A percentile compares a stretch with the other conserved stretches of the same genome.
Evolutionary conservation across 1,140 invertebrate genomes (phyloP).

Genomic region (Oscheius sp.): DNA sequence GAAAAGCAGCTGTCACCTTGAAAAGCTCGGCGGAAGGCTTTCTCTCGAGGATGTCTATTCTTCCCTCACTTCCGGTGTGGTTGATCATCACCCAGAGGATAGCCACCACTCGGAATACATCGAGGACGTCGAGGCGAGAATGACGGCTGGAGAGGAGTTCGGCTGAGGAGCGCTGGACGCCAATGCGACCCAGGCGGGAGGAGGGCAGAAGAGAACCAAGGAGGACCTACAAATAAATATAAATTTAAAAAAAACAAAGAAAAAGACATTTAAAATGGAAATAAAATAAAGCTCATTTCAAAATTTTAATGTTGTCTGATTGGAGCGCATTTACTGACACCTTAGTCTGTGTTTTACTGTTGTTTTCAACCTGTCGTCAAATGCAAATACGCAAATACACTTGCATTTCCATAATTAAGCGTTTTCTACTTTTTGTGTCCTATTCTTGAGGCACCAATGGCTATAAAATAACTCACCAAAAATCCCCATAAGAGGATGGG

Average conservation of each 20-base stretch:
- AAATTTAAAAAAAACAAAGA: slow-evolving; percentile 1
- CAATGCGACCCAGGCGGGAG: neutral
- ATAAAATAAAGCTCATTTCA: no score
- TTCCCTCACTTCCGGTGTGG: slow-evolving; percentile 56
- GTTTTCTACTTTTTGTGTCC: no score
- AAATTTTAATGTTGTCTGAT: no score
- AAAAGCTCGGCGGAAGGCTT: slow-evolving; percentile 49
- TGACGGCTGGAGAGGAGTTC: slow-evolving; percentile 33
- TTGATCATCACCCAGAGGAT: slow-evolving; percentile 59
- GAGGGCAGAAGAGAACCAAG: neutral
- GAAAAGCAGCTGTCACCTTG: no score
- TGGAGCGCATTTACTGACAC: no score
- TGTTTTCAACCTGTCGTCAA: no score
- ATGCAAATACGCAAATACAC: no score
- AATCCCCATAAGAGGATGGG: neutral
- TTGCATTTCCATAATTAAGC: no score
- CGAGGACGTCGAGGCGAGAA: slow-evolving; percentile 50
- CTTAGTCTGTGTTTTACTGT: no score
- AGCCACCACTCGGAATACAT: slow-evolving; percentile 57
- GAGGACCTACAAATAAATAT: slow-evolving; percentile 27
- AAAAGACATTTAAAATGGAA: neutral
- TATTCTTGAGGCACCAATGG: no score
- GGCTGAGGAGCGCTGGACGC: slow-evolving; percentile 30
- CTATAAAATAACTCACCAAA: neutral
- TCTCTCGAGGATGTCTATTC: slow-evolving; percentile 55